Percentiles rank a stretch among this genome's conserved stretches.
Conservation (phyloP, 2,113 vertebrate species). For the Pimephales promelas region DNA sequence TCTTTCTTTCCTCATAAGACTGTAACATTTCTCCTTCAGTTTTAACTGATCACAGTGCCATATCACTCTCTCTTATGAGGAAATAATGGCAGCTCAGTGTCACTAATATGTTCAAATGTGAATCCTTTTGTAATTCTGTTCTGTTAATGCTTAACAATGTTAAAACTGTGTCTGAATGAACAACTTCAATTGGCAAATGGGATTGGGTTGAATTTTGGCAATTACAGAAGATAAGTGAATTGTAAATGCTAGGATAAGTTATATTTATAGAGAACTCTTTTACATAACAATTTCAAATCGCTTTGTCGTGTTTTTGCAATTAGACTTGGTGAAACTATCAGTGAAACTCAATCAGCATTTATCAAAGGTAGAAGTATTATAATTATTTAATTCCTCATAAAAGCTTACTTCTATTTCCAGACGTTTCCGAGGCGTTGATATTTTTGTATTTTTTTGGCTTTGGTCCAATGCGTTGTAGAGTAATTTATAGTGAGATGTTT, state of each 20-base stretch:
- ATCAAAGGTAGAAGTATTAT: background rate
- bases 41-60: conserved; percentile 7
- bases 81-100: background rate
- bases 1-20: background rate
- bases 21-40: background rate
- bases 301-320: too few species aligned
- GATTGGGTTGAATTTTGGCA: conserved; percentile 11
- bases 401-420: background rate
- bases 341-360: background rate
- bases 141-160: background rate
- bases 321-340: background rate
- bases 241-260: background rate
- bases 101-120: background rate
- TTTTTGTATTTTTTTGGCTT: background rate
- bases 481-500: background rate
- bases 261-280: too few species aligned
- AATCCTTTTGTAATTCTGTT: background rate
- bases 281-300: too few species aligned
- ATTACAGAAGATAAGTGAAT: background rate
- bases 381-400: background rate
- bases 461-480: background rate
- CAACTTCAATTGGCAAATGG: background rate
- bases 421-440: background rate
- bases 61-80: background rate
- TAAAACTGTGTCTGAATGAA: background rate